Percentiles rank a stretch among this genome's conserved stretches.
Conservation (phyloP, 1,140 invertebrate species). For the Dreissena polymorpha region DNA sequence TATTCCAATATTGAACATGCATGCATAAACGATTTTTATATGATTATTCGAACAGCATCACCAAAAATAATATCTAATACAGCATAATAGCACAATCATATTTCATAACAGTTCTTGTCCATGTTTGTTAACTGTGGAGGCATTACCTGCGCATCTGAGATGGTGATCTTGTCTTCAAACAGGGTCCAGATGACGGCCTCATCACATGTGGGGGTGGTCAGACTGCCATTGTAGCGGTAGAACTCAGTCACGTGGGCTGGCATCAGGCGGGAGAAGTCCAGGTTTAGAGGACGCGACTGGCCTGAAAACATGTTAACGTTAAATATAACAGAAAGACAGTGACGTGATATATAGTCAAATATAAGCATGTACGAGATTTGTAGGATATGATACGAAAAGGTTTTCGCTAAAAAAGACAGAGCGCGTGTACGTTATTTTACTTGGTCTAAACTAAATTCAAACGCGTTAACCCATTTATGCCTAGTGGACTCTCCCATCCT, state of each 20-base stretch:
- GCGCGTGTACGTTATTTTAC: no score
- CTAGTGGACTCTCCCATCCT: no score
- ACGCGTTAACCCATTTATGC: no score
- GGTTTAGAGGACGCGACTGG: background rate
- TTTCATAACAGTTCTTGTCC: background rate
- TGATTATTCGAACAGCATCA: background rate
- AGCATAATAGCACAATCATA: no score
- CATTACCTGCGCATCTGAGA: conserved; percentile 85
- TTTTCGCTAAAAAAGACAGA: no score
- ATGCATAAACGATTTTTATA: background rate
- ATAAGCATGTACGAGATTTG: no score
- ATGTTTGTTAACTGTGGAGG: conserved; percentile 28
- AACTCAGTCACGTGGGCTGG: background rate
- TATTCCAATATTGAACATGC: background rate
- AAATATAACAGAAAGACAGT: no score
- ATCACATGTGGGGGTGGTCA: conserved; percentile 80
- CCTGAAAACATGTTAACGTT: background rate
- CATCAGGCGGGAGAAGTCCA: conserved; percentile 30
- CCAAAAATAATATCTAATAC: no score
- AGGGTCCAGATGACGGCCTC: conserved; percentile 88
- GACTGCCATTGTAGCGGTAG: conserved; percentile 47
- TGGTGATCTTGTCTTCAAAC: conserved; percentile 82
- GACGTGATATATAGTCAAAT: no score
- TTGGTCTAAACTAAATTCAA: no score
- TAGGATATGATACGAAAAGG: no score